Base-by-base conservation (phyloP, 2,888 invertebrate genomes). In the Creontiades dilutus region DNA sequence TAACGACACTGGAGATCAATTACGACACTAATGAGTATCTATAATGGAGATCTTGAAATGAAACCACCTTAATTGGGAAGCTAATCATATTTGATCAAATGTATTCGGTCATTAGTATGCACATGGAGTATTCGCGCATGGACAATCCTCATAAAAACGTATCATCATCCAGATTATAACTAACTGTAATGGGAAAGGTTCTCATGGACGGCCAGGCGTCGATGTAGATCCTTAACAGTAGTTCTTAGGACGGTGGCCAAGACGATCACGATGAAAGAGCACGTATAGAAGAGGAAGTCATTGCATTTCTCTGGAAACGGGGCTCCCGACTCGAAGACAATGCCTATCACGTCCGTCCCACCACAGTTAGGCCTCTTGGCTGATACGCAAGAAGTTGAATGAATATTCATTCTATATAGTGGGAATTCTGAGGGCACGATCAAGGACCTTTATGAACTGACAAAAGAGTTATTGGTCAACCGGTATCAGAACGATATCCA, bases 301-400 rank as follows among this genome's bases (percentile, higher is more conserved):
- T 68, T 27, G 68, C 68, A 68, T 68, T 68, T 68, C 68, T 68
- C 19, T 57, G 57, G 57, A 68, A 68, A n/a, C 23, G 19, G 27
- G 61, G 68, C 12, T 23, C 68, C 3, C 23, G 19, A 23, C 68
- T 23, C 68, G 23, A 23, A 23, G 23, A 68, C 23, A 68, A 68
- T 68, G 68, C 68, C 11, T 23, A 68, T 68, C 68, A 68, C 68
- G 68, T 68, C 3, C 68, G n/a, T n/a, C 19, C 23, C 23, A 68
- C 23, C 68, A 68, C 68, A 68, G 68, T 68, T 68, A 68, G 68
- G 19, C 23, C 23, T 19, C 68, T 68, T 68, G 68, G 68, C 68
- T 23, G 27, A 68, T 12, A 23, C 68, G 68, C 68, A 27, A 68
- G 68, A 11, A 68, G 68, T 68, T 68, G 68, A 68, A 68, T 68